These are phyloP conservation scores for Drosophila longiperda DNA, from an alignment of 2,888 invertebrate species.

Conservation along the genomic window DNA sequence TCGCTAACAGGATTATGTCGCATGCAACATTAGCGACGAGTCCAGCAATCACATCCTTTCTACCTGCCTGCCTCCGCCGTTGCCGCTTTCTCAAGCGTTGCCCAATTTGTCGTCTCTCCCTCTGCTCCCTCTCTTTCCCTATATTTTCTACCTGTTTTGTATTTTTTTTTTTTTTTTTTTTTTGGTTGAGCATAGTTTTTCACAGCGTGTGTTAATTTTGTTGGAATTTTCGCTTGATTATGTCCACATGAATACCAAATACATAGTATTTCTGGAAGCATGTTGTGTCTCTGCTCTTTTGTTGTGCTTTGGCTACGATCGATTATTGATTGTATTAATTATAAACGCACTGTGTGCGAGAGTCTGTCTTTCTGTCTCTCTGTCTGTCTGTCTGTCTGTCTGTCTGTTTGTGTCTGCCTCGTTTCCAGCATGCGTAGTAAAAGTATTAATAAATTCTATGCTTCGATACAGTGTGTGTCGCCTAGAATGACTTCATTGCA, in stretches of 20 bases:
- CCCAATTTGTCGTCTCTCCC: slow-evolving; percentile 63
- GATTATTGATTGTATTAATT: slow-evolving; percentile 81
- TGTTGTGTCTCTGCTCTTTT: slow-evolving; percentile 49
- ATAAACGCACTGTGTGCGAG: slow-evolving; percentile 71
- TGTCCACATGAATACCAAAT: slow-evolving; percentile 69
- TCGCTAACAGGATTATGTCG: slow-evolving; percentile 75
- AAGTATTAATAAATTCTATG: slow-evolving; percentile 55
- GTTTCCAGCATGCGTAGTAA: slow-evolving; percentile 9
- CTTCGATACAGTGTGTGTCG: slow-evolving; percentile 25
- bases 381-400: neutral
- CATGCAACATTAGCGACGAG: slow-evolving; percentile 70
- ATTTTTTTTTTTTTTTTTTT: neutral
- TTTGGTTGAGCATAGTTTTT: slow-evolving; percentile 37
- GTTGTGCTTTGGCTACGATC: slow-evolving; percentile 52
- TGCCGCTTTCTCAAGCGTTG: slow-evolving; percentile 49
- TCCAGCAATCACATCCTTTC: slow-evolving; percentile 45
- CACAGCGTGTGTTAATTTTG: slow-evolving; percentile 72
- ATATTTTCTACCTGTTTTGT: slow-evolving; percentile 53
- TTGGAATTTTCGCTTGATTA: slow-evolving; percentile 76
- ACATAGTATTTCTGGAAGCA: slow-evolving; percentile 39
- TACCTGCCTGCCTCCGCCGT: slow-evolving; percentile 33
- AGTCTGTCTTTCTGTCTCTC: slow-evolving; percentile 15
- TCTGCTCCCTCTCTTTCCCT: slow-evolving; percentile 3
- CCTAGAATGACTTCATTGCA: slow-evolving; percentile 52
- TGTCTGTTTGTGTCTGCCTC: neutral